Conservation (phyloP, 2,797 vertebrate genomes). For the Enteromius treurensis region DNA sequence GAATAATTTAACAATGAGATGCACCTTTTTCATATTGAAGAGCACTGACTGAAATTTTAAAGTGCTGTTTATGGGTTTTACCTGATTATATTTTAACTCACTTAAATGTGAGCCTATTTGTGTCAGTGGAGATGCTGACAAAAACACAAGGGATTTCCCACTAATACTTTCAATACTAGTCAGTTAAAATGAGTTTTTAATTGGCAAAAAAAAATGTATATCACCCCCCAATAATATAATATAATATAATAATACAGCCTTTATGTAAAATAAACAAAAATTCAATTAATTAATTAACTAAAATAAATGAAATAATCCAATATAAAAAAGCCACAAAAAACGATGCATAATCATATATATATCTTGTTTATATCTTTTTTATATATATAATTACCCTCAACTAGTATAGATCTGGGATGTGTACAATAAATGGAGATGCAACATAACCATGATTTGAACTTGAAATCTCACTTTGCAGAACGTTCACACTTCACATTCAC, state of each 20-base stretch:
- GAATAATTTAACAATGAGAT: conserved; percentile 56
- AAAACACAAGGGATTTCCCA: background rate
- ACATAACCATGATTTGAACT: background rate
- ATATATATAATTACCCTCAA: background rate
- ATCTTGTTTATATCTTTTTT: background rate
- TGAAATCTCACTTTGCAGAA: background rate
- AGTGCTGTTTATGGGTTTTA: conserved; percentile 15
- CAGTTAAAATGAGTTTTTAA: background rate
- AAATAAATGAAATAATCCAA: background rate
- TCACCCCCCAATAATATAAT: background rate
- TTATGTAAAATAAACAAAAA: background rate
- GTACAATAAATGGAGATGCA: background rate
- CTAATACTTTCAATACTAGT: background rate
- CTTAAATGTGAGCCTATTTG: background rate
- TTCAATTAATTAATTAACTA: background rate
- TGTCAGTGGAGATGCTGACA: background rate
- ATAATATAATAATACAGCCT: background rate
- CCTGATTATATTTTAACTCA: background rate
- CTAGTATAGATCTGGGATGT: background rate
- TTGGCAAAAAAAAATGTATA: background rate
- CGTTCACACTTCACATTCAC: background rate
- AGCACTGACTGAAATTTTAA: conserved; percentile 35
- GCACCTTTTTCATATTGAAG: conserved; percentile 37
- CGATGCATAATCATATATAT: background rate
- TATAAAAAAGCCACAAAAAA: background rate